A percentile compares a stretch with the other conserved stretches of the same genome.
These are phyloP conservation scores for Pachyseris speciosa DNA, from an alignment of 64 coral and sea anemone genomes.

Conservation along the genomic window DNA sequence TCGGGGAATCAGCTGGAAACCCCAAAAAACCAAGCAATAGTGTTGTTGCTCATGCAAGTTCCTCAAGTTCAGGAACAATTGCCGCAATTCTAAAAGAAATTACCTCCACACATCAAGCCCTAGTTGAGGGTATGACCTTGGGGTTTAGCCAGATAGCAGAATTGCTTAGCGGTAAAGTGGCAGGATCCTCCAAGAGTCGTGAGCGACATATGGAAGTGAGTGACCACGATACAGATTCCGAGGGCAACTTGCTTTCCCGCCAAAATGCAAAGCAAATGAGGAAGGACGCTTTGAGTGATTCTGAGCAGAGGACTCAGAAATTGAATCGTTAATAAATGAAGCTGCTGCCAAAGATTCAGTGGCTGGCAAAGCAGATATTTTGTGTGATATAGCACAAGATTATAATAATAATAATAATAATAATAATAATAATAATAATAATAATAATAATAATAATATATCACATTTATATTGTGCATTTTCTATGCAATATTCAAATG, in stretches of 20 bases:
- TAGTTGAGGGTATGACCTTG: background rate
- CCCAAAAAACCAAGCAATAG: background rate
- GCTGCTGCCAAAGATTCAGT: background rate
- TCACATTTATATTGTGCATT: too few species aligned
- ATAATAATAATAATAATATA: too few species aligned
- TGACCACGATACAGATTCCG: background rate
- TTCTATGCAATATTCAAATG: too few species aligned
- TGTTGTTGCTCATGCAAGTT: background rate
- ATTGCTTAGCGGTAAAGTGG: background rate
- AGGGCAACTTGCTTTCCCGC: background rate
- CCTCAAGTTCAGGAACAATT: background rate
- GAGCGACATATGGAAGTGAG: background rate
- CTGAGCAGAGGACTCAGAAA: background rate
- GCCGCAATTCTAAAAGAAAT: background rate
- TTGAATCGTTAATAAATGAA: background rate
- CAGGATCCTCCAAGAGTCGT: background rate
- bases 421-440: too few species aligned
- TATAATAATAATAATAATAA: too few species aligned
- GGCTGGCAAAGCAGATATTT: background rate
- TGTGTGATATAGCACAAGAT: background rate
- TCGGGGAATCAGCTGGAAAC: background rate
- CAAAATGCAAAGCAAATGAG: background rate
- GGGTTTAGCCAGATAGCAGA: conserved; percentile 10
- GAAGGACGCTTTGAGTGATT: background rate
- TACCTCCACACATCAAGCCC: background rate